phyloP scores from a whole-genome alignment of 1,140 invertebrate species.

The Neodiprion fabricii region DNA sequence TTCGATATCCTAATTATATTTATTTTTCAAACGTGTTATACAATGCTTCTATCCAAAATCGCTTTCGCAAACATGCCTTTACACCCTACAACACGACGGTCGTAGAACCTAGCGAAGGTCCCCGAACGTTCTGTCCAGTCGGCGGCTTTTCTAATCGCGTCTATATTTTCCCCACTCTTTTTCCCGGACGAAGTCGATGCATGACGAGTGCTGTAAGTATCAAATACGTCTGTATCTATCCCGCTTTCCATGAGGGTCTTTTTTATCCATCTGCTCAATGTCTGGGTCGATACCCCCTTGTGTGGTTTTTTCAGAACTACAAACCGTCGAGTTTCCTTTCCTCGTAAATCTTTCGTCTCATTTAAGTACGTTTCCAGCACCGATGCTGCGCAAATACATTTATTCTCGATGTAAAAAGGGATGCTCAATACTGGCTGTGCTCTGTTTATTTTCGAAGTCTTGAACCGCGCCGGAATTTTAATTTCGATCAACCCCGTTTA shows the following conservation, averaged over 20 bases:
- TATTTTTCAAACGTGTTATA: slow-evolving; percentile 9
- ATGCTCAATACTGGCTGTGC: slow-evolving; percentile 26
- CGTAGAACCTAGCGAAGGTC: slow-evolving; percentile 37
- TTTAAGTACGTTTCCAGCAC: slow-evolving; percentile 21
- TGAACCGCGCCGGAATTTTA: slow-evolving; percentile 20
- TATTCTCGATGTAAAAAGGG: slow-evolving; percentile 16
- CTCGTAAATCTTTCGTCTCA: slow-evolving; percentile 15
- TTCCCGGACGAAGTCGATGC: slow-evolving; percentile 37
- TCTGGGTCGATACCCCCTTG: slow-evolving; percentile 26
- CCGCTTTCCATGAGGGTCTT: slow-evolving; percentile 13
- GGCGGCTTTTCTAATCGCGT: slow-evolving; percentile 35
- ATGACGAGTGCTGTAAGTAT: slow-evolving; percentile 29
- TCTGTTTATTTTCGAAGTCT: slow-evolving; percentile 16
- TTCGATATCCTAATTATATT: slow-evolving; percentile 22
- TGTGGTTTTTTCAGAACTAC: slow-evolving; percentile 27
- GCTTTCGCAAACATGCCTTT: neutral
- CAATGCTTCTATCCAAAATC: slow-evolving; percentile 11
- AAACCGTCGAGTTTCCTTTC: slow-evolving; percentile 20
- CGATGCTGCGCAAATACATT: slow-evolving; percentile 16
- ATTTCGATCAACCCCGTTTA: slow-evolving; percentile 18
- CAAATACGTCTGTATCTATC: slow-evolving; percentile 17
- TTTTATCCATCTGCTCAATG: slow-evolving; percentile 35
- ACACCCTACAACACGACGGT: neutral
- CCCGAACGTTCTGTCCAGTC: slow-evolving; percentile 37
- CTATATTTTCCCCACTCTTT: slow-evolving; percentile 28